Evolutionary conservation across 1,140 invertebrate genomes (phyloP), one percentile per base, ranked within the genome.

Genomic region (Camponotus vicinus): DNA sequence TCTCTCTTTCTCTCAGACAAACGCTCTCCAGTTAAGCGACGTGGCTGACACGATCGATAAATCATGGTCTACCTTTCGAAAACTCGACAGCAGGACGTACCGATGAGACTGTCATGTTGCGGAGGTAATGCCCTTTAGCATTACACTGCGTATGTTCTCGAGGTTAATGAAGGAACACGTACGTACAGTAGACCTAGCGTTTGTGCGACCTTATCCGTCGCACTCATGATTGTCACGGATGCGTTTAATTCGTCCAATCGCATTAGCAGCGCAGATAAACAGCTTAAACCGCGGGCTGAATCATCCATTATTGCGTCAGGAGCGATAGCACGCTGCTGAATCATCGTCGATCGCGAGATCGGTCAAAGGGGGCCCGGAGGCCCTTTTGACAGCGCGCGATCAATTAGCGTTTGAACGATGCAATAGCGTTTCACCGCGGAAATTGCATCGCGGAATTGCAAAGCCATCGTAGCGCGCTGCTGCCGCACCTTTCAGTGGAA

Each of bases 201-300:
- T 90, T 90, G 88, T 87, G 78, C 85, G 85, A 86, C 88, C 88
- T 89, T 86, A 86, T 78, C 75, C 57, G 32, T 34, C 18, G 49
- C 45, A n/a, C 18, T 1, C 49, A 18, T 15, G 77, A 52, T 80
- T 77, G 59, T 87, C 86, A 73, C 49, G 82, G 59, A 49, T 61
- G 52, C 69, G 89, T 85, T 91, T 91, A 89, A 91, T 92, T 88
- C 91, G 86, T 87, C 70, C 88, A 91, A 91, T 92, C 77, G 85
- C 86, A 75, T 91, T 89, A 91, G 80, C 61, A 77, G 79, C 61
- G 85, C 69, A 45, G 90, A 91, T 89, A 91, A 91, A 84, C 86
- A 80, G 67, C 76, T 85, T 52, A 79, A 85, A 87, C 76, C 83
- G 69, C 69, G 67, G 61, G 57, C 82, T 90, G 90, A 90, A 83